These are phyloP conservation scores for Dolichallabes microphthalmus DNA, from an alignment of 2,113 vertebrate species.

Conservation along the genomic window DNA sequence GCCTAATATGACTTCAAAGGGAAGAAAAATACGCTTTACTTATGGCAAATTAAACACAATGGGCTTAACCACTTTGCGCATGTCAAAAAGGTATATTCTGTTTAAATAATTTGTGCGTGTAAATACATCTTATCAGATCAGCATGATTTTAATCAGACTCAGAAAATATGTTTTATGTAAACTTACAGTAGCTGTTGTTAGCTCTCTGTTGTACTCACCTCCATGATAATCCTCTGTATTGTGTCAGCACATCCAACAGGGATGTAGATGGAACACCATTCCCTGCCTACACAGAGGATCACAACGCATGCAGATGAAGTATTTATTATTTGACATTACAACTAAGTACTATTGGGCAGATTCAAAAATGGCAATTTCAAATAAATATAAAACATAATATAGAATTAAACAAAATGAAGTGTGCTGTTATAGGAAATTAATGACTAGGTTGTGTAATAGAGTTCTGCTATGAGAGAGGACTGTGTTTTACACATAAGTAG, in stretches of 20 bases:
- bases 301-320: not conserved
- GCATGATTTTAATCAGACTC: too few species aligned
- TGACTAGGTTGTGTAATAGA: not conserved
- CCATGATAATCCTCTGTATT: conserved; percentile 89
- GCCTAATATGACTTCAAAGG: too few species aligned
- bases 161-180: too few species aligned
- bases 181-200: too few species aligned
- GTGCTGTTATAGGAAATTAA: not conserved
- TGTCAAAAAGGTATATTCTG: too few species aligned
- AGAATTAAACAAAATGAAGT: not conserved
- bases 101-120: too few species aligned
- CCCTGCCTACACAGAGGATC: conserved; percentile 75
- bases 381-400: not conserved
- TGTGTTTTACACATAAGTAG: too few species aligned
- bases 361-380: not conserved
- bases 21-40: too few species aligned
- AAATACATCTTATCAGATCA: too few species aligned
- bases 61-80: too few species aligned
- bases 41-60: too few species aligned
- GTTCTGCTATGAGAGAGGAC: too few species aligned
- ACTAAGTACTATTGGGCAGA: not conserved
- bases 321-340: not conserved
- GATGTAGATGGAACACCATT: conserved; percentile 76
- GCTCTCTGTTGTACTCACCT: conserved; percentile 69
- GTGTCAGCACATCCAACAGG: conserved; percentile 69